Evolutionary conservation across 2,113 vertebrate genomes (phyloP).

Genomic region (Gracilinanus agilis): DNA sequence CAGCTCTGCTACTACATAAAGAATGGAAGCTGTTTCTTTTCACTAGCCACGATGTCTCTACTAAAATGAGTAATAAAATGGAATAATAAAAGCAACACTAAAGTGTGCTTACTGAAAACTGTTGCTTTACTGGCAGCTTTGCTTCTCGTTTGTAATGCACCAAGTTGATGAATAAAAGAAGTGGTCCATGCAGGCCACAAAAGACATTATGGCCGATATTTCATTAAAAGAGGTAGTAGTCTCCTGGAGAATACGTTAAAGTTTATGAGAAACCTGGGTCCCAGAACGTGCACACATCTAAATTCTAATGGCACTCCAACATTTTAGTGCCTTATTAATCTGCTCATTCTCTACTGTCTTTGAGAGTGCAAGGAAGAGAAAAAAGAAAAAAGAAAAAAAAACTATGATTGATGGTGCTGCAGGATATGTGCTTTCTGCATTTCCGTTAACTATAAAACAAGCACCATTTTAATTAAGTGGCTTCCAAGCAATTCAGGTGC

Average conservation of each 20-base stretch:
- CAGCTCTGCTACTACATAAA: background rate
- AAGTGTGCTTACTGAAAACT: constrained; percentile 31
- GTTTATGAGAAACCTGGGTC: constrained; percentile 35
- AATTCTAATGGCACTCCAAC: constrained; percentile 57
- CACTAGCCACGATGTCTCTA: constrained; percentile 30
- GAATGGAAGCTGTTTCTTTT: background rate
- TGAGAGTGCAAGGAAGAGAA: constrained; percentile 46
- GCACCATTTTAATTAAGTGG: constrained; percentile 76
- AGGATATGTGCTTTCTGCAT: constrained; percentile 70
- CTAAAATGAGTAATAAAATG: constrained; percentile 28
- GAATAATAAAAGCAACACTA: constrained; percentile 12
- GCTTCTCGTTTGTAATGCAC: background rate
- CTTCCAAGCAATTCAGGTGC: constrained; percentile 79
- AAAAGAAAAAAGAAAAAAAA: constrained; percentile 24
- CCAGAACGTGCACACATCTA: constrained; percentile 16
- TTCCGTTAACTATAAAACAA: constrained; percentile 75
- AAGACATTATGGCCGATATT: background rate
- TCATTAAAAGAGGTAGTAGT: constrained; percentile 53
- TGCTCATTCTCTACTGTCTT: constrained; percentile 66
- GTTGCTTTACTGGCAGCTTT: constrained; percentile 43
- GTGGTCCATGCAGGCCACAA: constrained; percentile 41
- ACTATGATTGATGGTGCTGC: constrained; percentile 68
- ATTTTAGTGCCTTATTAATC: constrained; percentile 69
- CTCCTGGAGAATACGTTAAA: constrained; percentile 39
- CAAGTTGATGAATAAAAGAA: constrained; percentile 40